Conservation (phyloP, 1,140 invertebrate species). For the Drosophila orosa region DNA sequence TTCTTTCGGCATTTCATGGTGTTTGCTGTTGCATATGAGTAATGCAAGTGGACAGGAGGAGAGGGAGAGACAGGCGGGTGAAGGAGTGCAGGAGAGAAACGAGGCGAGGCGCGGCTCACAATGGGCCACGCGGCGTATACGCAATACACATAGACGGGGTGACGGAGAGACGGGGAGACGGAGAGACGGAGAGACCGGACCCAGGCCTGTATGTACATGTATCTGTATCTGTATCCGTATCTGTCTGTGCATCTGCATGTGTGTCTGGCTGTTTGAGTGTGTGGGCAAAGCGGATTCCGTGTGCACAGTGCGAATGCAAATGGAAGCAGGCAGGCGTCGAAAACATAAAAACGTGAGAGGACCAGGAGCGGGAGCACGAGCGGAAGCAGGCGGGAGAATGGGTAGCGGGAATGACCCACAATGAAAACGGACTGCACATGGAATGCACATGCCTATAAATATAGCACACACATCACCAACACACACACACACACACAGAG, state of each 20-base stretch:
- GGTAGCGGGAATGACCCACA: constrained; percentile 74
- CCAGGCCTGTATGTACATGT: constrained; percentile 51
- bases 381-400: constrained; percentile 33
- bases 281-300: constrained; percentile 73
- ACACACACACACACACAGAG: neutral
- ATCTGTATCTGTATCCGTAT: constrained; percentile 19
- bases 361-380: constrained; percentile 2
- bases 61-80: neutral
- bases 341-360: constrained; percentile 66
- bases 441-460: constrained; percentile 61
- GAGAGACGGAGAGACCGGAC: constrained; percentile 36
- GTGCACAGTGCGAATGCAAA: constrained; percentile 61
- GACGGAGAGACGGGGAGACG: neutral
- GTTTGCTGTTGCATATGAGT: constrained; percentile 65
- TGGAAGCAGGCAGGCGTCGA: constrained; percentile 62
- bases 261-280: constrained; percentile 17
- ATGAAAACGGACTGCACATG: constrained; percentile 73
- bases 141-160: constrained; percentile 42
- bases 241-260: constrained; percentile 19
- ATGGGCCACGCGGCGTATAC: constrained; percentile 77
- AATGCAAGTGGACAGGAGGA: constrained; percentile 65
- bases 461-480: constrained; percentile 54
- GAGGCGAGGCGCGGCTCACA: constrained; percentile 67
- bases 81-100: constrained; percentile 2
- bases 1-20: constrained; percentile 13